Percentiles rank a stretch among this genome's conserved stretches.
phyloP scores from a whole-genome alignment of 2,113 vertebrate genomes.

The Pycnonotus jocosus region DNA sequence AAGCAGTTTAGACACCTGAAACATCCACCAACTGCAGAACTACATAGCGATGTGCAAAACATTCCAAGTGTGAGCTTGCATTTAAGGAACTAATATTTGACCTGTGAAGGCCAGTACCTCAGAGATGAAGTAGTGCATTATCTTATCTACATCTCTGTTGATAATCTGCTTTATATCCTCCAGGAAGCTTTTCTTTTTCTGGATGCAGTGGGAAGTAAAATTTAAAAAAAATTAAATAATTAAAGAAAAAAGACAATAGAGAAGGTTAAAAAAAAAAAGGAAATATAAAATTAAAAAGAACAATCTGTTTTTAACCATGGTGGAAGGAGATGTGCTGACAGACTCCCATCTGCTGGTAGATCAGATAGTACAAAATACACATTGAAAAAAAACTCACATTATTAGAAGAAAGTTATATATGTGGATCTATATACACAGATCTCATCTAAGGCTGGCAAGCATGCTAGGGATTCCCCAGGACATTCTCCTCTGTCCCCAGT shows the following conservation, averaged over 20 bases:
- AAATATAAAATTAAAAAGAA: not conserved
- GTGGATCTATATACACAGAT: not conserved
- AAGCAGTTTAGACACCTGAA: not conserved
- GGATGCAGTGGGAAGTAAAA: not conserved
- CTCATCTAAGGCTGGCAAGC: not conserved
- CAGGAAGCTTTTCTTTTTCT: not conserved
- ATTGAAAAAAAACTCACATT: not conserved
- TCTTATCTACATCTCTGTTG: not conserved
- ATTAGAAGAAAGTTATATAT: not conserved
- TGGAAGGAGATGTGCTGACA: not conserved
- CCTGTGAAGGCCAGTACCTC: not conserved
- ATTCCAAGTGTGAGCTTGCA: not conserved
- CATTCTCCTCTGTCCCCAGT: not conserved
- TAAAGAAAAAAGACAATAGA: too few relatives aligned
- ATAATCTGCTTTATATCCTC: not conserved
- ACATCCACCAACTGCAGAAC: not conserved
- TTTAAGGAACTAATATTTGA: not conserved
- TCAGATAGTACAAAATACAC: slow-evolving; percentile 3
- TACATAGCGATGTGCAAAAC: not conserved
- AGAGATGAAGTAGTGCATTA: not conserved
- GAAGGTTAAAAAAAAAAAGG: accelerated
- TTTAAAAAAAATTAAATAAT: too few relatives aligned
- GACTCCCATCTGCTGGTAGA: slow-evolving; percentile 45
- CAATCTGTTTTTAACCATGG: not conserved
- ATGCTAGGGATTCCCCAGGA: not conserved